Evolutionary conservation across 2,888 invertebrate genomes (phyloP).

Genomic region (Cryptosula pallasiana): DNA sequence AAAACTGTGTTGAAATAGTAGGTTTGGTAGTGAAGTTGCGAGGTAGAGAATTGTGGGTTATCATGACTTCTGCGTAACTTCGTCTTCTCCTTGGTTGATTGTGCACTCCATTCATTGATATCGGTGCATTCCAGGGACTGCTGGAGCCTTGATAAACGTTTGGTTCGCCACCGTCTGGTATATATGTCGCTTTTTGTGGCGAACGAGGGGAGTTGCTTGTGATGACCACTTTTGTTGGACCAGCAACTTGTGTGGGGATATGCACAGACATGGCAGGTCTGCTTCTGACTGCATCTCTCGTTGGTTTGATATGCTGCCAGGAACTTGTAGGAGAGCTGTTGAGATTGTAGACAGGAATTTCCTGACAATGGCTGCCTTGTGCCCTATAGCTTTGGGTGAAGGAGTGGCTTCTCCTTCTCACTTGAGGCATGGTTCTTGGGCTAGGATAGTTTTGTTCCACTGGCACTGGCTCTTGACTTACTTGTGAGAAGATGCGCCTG

Average conservation of each 20-base stretch:
- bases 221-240: background rate
- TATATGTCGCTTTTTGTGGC: conserved; percentile 11
- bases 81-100: conserved; percentile 5
- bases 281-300: background rate
- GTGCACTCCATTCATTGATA: background rate
- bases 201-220: conserved; percentile 15
- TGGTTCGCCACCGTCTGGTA: background rate
- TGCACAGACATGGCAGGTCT: background rate
- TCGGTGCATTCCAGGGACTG: background rate
- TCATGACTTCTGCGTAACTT: conserved; percentile 13
- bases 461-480: background rate
- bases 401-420: background rate
- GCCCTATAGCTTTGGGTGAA: background rate
- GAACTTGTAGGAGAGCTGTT: background rate
- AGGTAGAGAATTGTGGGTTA: conserved; percentile 9
- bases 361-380: background rate
- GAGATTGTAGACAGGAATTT: background rate
- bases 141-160: too few species aligned
- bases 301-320: background rate
- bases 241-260: background rate
- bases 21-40: background rate
- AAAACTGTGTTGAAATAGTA: background rate
- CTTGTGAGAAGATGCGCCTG: background rate
- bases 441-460: too few species aligned
- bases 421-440: background rate